These are phyloP conservation scores for Eupithecia tripunctaria DNA, from an alignment of 2,888 invertebrate genomes.

Conservation along the genomic window DNA sequence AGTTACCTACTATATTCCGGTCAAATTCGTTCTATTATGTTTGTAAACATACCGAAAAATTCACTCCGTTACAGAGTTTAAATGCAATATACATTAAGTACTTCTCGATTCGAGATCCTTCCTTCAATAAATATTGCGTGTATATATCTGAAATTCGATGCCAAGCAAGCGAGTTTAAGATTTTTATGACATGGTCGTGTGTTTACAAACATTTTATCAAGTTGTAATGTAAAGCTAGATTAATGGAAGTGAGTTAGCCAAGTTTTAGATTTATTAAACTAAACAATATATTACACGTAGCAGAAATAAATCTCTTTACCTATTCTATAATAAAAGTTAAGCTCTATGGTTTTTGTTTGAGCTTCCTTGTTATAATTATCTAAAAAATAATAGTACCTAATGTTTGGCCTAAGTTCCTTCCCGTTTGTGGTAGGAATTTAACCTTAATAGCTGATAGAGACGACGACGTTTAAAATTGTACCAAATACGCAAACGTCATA, in stretches of 20 bases:
- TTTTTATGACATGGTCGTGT: no score
- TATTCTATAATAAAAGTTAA: not conserved
- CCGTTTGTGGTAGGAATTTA: constrained; percentile 3
- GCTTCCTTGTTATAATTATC: not conserved
- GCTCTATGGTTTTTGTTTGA: not conserved
- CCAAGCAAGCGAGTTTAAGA: no score
- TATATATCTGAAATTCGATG: no score
- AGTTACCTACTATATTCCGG: not conserved
- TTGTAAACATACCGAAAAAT: no score
- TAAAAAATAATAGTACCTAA: not conserved
- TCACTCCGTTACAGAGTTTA: no score
- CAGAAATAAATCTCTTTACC: not conserved
- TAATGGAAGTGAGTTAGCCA: not conserved
- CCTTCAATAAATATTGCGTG: no score
- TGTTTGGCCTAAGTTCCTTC: constrained; percentile 10
- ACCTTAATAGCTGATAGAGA: not conserved
- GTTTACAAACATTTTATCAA: no score
- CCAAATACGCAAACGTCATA: not conserved
- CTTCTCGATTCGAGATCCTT: no score
- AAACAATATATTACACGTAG: not conserved
- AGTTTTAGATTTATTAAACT: not conserved
- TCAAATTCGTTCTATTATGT: no score
- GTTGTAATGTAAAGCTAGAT: not conserved
- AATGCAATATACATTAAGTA: no score
- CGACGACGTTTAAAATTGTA: not conserved